Evolutionary conservation across 2,888 invertebrate species (phyloP), one percentile per base, ranked within the genome.

Genomic region (Athripsodes cinereus): DNA sequence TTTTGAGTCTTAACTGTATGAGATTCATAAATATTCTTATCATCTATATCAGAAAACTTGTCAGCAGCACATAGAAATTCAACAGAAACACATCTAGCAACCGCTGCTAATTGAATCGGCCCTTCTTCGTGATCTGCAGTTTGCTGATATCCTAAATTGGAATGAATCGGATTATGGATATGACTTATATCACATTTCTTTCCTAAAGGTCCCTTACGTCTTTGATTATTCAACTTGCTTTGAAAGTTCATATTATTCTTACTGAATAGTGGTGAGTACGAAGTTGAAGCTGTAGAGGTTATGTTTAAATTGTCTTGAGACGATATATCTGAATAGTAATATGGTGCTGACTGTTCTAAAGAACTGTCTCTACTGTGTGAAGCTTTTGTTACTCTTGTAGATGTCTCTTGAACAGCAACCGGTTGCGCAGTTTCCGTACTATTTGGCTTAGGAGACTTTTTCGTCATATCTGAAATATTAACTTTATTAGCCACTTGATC

Each of bases 311-410:
- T 76, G 63, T 78, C 78, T 66, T 79, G 78, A 2, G 79, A 74
- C 65, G 77, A 85, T 52, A 85, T 76, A 71, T 93, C 92, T 0
- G 92, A 91, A 70, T 92, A 92, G 68, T 92, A 92, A 68, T 92
- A 92, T 0, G 92, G 92, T 31, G 90, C 90, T 56, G 85, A 82
- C 62, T 86, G 84, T 64, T 85, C 85, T 18, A 79, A 78, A 63
- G 83, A 83, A 67, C 83, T 83, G 66, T 83, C 83, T 59, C 83
- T 78, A 66, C 83, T 83, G 64, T 84, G 84, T 64, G 81, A 74
- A 10, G 55, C 40, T 20, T 47, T 22, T 19, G 22, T n/a, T n/a
- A 18, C n/a, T 51, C 44, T 26, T 11, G 46, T 16, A 3, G 46
- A 13, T 8, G 21, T 55, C 2, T 46, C 47, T 47, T 22, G 19